These are phyloP conservation scores for Dicycla oo DNA, from an alignment of 2,888 invertebrate species.

Conservation along the genomic window DNA sequence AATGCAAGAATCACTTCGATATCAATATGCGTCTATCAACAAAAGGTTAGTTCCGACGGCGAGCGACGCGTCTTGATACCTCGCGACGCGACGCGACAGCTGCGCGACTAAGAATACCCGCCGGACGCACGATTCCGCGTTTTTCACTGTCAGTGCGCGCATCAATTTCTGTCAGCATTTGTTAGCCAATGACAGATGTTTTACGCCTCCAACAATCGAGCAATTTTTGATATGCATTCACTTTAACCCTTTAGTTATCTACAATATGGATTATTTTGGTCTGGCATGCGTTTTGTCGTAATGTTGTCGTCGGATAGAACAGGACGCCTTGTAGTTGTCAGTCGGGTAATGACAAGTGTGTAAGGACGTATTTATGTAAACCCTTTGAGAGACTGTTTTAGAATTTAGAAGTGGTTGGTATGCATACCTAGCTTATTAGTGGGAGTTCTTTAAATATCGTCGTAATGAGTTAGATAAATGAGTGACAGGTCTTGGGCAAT, in stretches of 20 bases:
- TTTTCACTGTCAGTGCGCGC: conserved; percentile 88
- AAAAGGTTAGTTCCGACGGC: conserved; percentile 71
- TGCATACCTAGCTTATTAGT: conserved; percentile 66
- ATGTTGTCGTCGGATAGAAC: conserved; percentile 68
- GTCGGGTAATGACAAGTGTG: conserved; percentile 82
- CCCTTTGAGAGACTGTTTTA: conserved; percentile 82
- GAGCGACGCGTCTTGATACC: conserved; percentile 76
- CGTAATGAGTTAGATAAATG: conserved; percentile 62
- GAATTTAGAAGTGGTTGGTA: conserved; percentile 70
- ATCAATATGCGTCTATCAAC: conserved; percentile 66
- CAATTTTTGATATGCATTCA: conserved; percentile 53
- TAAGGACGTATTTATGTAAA: conserved; percentile 82
- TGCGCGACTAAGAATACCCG: conserved; percentile 84
- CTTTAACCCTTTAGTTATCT: conserved; percentile 55
- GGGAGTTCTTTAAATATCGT: conserved; percentile 57
- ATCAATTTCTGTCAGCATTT: conserved; percentile 89
- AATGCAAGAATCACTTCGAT: conserved; percentile 62
- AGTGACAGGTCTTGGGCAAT: conserved; percentile 57
- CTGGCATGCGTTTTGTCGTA: conserved; percentile 35
- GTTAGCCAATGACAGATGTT: conserved; percentile 89
- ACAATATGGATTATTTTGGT: conserved; percentile 61
- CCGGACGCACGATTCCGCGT: conserved; percentile 87
- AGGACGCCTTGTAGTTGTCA: conserved; percentile 82
- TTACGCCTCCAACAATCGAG: conserved; percentile 78
- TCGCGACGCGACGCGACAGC: conserved; percentile 83